These are phyloP conservation scores for Seriola dumerili DNA, from an alignment of 2,113 vertebrate genomes.

Conservation along the genomic window DNA sequence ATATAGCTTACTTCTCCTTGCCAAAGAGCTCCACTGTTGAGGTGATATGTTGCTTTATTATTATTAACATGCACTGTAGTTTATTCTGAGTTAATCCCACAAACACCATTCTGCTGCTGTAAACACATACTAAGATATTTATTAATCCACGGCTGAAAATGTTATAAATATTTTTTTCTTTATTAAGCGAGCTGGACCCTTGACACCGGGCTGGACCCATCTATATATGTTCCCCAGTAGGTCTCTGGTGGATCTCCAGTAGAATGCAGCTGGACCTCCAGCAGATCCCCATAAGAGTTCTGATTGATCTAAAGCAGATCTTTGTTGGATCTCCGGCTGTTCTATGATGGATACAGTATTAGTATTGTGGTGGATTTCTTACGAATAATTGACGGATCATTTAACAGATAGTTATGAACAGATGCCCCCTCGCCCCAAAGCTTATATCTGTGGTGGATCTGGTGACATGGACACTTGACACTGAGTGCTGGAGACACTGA, in stretches of 20 bases:
- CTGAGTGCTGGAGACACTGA: neutral
- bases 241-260: too few species aligned
- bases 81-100: neutral
- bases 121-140: neutral
- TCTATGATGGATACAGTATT: neutral
- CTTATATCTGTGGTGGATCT: neutral
- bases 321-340: neutral
- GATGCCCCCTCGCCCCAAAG: neutral
- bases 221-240: too few species aligned
- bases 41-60: neutral
- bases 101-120: neutral
- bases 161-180: too few species aligned
- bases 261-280: too few species aligned
- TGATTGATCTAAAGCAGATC: too few species aligned
- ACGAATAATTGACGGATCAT: neutral
- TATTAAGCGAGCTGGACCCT: too few species aligned
- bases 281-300: too few species aligned
- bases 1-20: neutral
- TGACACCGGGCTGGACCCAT: too few species aligned
- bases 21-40: neutral
- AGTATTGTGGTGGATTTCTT: neutral
- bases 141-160: neutral
- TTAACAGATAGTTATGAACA: too few species aligned
- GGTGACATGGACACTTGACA: neutral
- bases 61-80: neutral